These are phyloP conservation scores for Chionis minor DNA, from an alignment of 2,113 vertebrate genomes.

Conservation along the genomic window DNA sequence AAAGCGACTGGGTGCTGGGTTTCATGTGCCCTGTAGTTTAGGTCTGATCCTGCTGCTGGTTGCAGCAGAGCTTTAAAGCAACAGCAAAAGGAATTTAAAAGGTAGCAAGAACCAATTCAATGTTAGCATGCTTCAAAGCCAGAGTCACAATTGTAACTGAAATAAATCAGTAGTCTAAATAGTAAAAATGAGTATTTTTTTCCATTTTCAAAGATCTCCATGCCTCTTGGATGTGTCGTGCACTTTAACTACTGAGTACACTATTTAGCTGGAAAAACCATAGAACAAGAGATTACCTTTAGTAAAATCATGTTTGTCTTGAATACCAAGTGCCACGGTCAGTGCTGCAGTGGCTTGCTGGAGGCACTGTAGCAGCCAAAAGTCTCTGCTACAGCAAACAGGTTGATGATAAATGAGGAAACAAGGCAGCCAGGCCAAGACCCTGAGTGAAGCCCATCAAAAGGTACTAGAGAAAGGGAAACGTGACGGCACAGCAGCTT, in stretches of 20 bases:
- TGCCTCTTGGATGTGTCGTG: background rate
- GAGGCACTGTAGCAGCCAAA: background rate
- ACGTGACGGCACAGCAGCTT: background rate
- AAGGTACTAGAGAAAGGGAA: background rate
- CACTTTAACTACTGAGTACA: background rate
- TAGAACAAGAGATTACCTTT: background rate
- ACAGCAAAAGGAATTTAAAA: background rate
- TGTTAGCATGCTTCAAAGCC: background rate
- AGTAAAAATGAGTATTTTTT: background rate
- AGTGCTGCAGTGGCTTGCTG: background rate
- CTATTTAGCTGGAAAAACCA: background rate
- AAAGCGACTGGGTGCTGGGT: background rate
- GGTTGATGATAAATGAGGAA: background rate
- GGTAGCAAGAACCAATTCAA: background rate
- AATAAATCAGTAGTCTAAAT: background rate
- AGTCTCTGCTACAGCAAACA: background rate
- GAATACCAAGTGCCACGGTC: background rate
- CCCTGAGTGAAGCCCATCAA: background rate
- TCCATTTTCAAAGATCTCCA: background rate
- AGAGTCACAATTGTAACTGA: background rate
- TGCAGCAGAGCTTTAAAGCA: background rate
- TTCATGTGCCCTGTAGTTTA: background rate
- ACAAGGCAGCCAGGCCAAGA: background rate
- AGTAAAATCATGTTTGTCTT: background rate
- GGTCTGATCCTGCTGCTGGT: background rate